Base-by-base conservation (phyloP, 1,140 invertebrate genomes). In the Drosophila bifasciata region DNA sequence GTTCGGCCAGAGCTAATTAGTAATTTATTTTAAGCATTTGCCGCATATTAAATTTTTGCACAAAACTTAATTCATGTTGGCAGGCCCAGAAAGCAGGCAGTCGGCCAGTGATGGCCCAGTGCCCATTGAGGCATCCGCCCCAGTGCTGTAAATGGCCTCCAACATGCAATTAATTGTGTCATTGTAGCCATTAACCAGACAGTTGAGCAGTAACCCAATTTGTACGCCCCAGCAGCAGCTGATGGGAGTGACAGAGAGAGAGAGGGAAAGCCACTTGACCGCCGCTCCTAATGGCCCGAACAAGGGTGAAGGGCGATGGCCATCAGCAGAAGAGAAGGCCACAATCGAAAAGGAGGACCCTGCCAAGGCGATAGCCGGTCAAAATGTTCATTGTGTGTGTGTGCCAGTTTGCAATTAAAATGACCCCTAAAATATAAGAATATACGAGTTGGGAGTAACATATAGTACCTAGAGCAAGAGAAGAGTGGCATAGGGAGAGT, bases 131-230 rank as follows among this genome's bases (percentile, higher is more conserved):
- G 32, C 23, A 46, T 52, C 45, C 45, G 21, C 49, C 45, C 56
- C n/a, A n/a, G 59, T 63, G 46, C 69, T 28, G 41, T 15, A 68
- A 69, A 69, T 83, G 79, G 79, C 56, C 61, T 51, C 80, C 76
- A 75, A 77, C 80, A 85, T 85, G 81, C 81, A 81, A 85, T 85
- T 85, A 85, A 85, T 85, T 85, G 81, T 85, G 81, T 86, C 81
- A 85, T 85, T 85, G 77, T 86, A 86, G 73, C 81, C 81, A 85
- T 85, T 85, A 85, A 85, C 81, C 81, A 86, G 81, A 85, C 81
- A 85, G 81, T 85, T 85, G 81, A 85, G 81, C 81, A 85, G 81
- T 86, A 86, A 85, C 81, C 81, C 81, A 85, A 85, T 85, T 85
- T 85, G 81, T n/a, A n/a, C n/a, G n/a, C n/a, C n/a, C n/a, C n/a